Evolutionary conservation across 1,140 invertebrate genomes (phyloP), one percentile per base, ranked within the genome.

Genomic region (Drosophila nigrodunni): DNA sequence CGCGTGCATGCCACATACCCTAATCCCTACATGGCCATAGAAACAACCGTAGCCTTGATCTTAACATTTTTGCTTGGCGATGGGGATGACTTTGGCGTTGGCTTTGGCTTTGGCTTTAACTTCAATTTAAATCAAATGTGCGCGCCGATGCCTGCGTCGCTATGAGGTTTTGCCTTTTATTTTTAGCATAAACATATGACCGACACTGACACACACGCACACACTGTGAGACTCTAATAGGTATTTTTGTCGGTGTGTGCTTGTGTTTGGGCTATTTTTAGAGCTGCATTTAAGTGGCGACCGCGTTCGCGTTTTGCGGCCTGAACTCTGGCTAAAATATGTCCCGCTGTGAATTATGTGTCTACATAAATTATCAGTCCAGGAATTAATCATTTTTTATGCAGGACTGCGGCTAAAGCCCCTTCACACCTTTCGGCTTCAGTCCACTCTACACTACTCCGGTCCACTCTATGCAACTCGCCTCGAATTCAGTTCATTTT

Each of bases 321-420:
- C 82, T 88, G 83, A 88, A 88, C 83, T 88, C 77, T 88, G 52
- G 83, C 85, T 65, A 80, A 74, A 86, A 86, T 82, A 82, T 88
- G 85, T 88, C 85, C 85, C 86, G 85, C 85, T 88, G 85, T 88
- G 85, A 88, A 88, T 88, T 88, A 88, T 88, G 85, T 88, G 85
- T 89, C 85, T 88, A 89, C 85, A 88, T 88, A 88, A 88, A 89
- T 88, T 88, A 88, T 87, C 86, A 68, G 80, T 64, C 80, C 74
- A 88, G 85, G 86, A 88, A 88, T 88, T 88, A 88, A 88, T 88
- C 85, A 88, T 88, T 89, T 88, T 89, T 88, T 88, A 80, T 88
- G 83, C 83, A 88, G 83, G 83, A 83, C 80, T 74, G 59, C 43
- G 41, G 13, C 71, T 39, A n/a, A 13, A 34, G 61, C 47, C 52